Evolutionary conservation across 2,888 invertebrate species (phyloP).

Genomic region (Eledona agricola): DNA sequence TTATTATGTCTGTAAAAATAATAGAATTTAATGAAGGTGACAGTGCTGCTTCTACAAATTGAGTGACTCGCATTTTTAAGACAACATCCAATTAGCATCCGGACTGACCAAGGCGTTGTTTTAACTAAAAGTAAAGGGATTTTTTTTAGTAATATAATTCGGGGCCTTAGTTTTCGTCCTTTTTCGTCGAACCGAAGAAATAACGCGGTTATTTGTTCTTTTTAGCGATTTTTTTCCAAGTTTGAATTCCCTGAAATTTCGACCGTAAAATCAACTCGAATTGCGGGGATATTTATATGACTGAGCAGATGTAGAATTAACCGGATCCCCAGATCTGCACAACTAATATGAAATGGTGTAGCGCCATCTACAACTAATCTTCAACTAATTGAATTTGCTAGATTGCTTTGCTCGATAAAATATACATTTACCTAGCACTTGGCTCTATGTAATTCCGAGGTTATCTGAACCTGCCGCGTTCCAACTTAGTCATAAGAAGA

Average conservation of each 20-base stretch:
- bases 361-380: slow-evolving; percentile 60
- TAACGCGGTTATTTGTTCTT: slow-evolving; percentile 3
- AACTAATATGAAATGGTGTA: slow-evolving; percentile 51
- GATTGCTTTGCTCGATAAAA: slow-evolving; percentile 63
- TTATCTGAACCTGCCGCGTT: slow-evolving; percentile 50
- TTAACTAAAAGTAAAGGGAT: slow-evolving; percentile 54
- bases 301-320: slow-evolving; percentile 46
- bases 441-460: slow-evolving; percentile 55
- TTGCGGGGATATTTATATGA: slow-evolving; percentile 34
- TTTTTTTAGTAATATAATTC: slow-evolving; percentile 52
- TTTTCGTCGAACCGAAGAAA: slow-evolving; percentile 27
- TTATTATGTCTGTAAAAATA: slow-evolving; percentile 53
- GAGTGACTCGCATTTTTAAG: slow-evolving; percentile 56
- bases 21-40: slow-evolving; percentile 56
- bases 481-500: slow-evolving; percentile 38
- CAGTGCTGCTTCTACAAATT: slow-evolving; percentile 52
- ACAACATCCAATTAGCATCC: slow-evolving; percentile 57
- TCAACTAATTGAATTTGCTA: slow-evolving; percentile 63
- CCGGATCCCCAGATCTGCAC: slow-evolving; percentile 49
- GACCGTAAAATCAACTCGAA: slow-evolving; percentile 32
- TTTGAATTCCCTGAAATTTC: slow-evolving; percentile 1
- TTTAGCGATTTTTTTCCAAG: slow-evolving; percentile 1
- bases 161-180: slow-evolving; percentile 45
- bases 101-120: slow-evolving; percentile 52
- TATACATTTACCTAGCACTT: slow-evolving; percentile 62